phyloP scores from a whole-genome alignment of 2,888 invertebrate species.

The Melieria picta region DNA sequence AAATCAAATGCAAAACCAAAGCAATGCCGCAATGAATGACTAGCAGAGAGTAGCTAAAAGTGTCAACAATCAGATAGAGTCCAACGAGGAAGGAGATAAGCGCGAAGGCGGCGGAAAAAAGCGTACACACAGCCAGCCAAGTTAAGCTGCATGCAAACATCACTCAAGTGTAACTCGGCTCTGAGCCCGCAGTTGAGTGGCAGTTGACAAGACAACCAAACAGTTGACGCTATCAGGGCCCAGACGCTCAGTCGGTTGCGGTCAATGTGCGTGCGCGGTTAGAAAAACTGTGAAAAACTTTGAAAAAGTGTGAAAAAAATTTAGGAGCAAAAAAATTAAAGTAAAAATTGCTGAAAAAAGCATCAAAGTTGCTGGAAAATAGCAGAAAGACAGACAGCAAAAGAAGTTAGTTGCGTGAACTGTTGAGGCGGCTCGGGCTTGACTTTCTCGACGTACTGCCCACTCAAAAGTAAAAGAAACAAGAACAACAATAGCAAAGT shows the following conservation, averaged over 20 bases:
- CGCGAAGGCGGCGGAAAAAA: background rate
- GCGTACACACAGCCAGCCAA: background rate
- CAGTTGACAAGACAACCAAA: conserved; percentile 14
- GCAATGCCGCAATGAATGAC: too few species aligned
- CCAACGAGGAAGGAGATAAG: background rate
- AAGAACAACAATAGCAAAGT: background rate
- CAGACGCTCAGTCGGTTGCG: conserved; percentile 29
- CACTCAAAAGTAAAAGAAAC: conserved; percentile 4
- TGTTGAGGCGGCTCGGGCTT: too few species aligned
- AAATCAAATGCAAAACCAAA: too few species aligned
- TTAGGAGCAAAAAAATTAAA: too few species aligned
- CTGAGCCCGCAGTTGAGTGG: conserved; percentile 4
- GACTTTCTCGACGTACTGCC: background rate
- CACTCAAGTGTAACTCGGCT: conserved; percentile 16
- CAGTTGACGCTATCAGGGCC: background rate
- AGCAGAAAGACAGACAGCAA: background rate
- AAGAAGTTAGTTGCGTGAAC: too few species aligned
- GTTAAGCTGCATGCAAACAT: conserved; percentile 18
- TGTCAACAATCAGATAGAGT: too few species aligned
- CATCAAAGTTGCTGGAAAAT: background rate
- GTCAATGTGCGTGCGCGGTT: conserved; percentile 22
- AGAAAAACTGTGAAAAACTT: too few species aligned
- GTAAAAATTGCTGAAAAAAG: too few species aligned
- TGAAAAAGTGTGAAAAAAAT: too few species aligned
- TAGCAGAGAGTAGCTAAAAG: too few species aligned